Base-by-base conservation (phyloP, 2,888 invertebrate genomes). In the Agrochola lota region DNA sequence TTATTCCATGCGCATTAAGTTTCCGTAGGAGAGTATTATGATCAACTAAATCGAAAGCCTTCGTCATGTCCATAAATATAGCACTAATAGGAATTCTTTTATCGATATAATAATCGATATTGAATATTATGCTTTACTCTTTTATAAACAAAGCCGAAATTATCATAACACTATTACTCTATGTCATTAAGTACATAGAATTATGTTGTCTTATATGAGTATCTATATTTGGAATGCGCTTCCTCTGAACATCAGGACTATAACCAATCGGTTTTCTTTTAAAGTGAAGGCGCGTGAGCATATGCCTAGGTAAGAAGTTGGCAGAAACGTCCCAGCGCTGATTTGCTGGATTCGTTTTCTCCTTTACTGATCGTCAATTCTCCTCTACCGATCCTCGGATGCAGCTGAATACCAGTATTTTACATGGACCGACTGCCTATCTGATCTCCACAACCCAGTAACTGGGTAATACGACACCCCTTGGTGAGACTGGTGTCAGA, bases 131-230 rank as follows among this genome's bases (percentile, higher is more conserved):
- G n/a, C 35, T 70, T 5, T 40, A 30, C 11, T 35, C 8, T 57
- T 66, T 46, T 23, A 30, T 17, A 57, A 69, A 43, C 40, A 74
- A 64, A 60, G 40, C 26, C n/a, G 49, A 60, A 68, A 69, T 72
- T 72, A 67, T 80, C 59, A 80, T 67, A 80, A 83, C 52, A 75
- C n/a, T 63, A 60, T 74, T 78, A n/a, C n/a, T n/a, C n/a, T n/a
- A n/a, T n/a, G 57, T 66, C 15, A 57, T 40, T 49, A 55, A 17
- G 46, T 63, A 17, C 8, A 9, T n/a, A 67, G 20, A 35, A 35
- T 71, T 35, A n/a, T 66, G 66, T 71, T n/a, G n/a, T 49, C 0
- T n/a, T 68, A 49, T 15, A 55, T 43, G 0, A 17, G 69, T 23
- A 52, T 57, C 12, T n/a, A 11, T 57, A 12, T 57, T 12, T n/a